Evolutionary conservation across 2,888 invertebrate species (phyloP).

Genomic region (Sinodicranocentrus sp.): DNA sequence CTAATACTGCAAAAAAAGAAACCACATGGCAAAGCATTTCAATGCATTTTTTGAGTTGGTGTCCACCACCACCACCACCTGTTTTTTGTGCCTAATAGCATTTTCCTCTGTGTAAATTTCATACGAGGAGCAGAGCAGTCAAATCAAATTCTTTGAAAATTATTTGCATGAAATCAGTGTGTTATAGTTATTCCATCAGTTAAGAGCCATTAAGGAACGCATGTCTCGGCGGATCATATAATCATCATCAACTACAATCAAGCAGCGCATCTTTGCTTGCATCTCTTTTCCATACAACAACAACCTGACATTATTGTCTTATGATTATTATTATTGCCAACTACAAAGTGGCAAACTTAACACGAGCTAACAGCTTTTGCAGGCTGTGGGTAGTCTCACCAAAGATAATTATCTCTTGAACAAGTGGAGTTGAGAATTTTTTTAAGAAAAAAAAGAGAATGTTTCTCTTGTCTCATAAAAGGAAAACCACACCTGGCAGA

Average conservation of each 20-base stretch:
- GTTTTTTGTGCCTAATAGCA: neutral
- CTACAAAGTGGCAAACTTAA: conserved; percentile 28
- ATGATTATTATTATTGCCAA: conserved; percentile 25
- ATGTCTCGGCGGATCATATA: conserved; percentile 11
- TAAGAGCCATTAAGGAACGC: conserved; percentile 16
- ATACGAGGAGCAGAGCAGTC: too few species aligned
- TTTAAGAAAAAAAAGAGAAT: neutral
- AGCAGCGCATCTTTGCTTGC: conserved; percentile 1
- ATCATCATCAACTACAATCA: conserved; percentile 28
- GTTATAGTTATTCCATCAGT: conserved; percentile 28
- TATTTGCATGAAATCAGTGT: conserved; percentile 3
- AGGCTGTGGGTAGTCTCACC: conserved; percentile 6
- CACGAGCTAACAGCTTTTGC: conserved; percentile 14
- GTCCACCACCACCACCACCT: conserved; percentile 16
- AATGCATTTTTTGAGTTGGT: too few species aligned
- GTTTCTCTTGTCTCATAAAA: conserved; percentile 14
- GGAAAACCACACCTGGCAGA: conserved; percentile 61
- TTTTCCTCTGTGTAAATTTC: too few species aligned
- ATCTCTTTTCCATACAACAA: conserved; percentile 33
- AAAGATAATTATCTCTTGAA: neutral
- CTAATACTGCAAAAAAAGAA: neutral
- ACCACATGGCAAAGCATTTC: conserved; percentile 1
- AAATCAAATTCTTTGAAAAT: too few species aligned
- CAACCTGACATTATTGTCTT: conserved; percentile 34
- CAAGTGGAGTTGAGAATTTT: neutral